Percentiles rank a stretch among this genome's conserved stretches.
Evolutionary conservation across 37 sponge, comb jelly and placozoan species (phyloP).

Genomic region (Spongia lamella): DNA sequence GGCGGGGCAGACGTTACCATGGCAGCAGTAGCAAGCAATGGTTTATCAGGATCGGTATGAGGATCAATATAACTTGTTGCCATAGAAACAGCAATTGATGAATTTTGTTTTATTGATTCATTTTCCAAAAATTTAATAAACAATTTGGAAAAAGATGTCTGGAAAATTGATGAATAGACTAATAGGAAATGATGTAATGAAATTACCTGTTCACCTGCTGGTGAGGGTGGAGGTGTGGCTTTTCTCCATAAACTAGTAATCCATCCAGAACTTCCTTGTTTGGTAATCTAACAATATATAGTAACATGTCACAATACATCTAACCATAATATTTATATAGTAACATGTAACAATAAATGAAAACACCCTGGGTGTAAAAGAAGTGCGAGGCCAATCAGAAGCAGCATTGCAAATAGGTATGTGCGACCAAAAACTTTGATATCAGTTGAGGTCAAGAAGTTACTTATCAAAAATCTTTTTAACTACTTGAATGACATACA

Average conservation of each 20-base stretch:
- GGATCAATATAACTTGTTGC: slow-evolving; percentile 37
- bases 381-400: too few species aligned
- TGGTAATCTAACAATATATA: too few species aligned
- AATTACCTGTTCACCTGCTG: slow-evolving; percentile 9
- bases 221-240: slow-evolving; percentile 10
- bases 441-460: too few species aligned
- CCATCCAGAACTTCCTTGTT: slow-evolving; percentile 27
- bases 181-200: background rate
- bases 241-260: slow-evolving; percentile 48
- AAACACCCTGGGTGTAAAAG: too few species aligned
- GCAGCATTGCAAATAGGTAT: too few species aligned
- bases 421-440: too few species aligned
- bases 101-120: slow-evolving; percentile 30
- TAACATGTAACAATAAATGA: too few species aligned
- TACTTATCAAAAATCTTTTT: too few species aligned
- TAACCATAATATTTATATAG: too few species aligned
- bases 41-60: slow-evolving; percentile 61
- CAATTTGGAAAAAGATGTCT: slow-evolving; percentile 53
- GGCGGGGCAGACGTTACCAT: background rate
- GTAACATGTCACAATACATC: too few species aligned
- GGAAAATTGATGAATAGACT: background rate
- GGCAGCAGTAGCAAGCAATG: slow-evolving; percentile 64
- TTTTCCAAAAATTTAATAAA: slow-evolving; percentile 76
- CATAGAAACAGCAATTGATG: background rate
- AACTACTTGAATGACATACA: too few species aligned